Evolutionary conservation across 2,113 vertebrate genomes (phyloP), one percentile per base, ranked within the genome.

Genomic region (Nansenia antarctica): DNA sequence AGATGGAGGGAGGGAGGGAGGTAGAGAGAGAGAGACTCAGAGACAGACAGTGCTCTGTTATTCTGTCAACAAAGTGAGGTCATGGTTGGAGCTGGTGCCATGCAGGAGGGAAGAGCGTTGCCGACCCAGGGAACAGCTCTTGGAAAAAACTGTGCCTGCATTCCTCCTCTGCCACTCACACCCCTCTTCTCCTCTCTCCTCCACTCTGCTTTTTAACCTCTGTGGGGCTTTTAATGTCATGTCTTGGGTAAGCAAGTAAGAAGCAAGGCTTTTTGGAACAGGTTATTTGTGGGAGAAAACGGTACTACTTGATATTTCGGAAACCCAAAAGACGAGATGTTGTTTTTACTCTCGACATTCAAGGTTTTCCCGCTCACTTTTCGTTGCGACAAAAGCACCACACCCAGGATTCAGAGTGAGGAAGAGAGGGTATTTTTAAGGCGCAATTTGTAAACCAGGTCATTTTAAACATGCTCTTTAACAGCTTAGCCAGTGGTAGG

Each of bases 391-490:
- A 14, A 67, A 66, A 62, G 18, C 57, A 27, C 47, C 66, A 52
- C 35, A 45, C 65, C 68, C 53, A 32, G n/a, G n/a, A 24, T 63
- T 64, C 9, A 53, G 54, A 62, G 58, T 45, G 8, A 60, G 62
- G 7, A 57, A 62, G 58, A 37, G 8, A 60, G 62, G 7, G 3
- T 29, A 59, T 74, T 78, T 78, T 8, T n/a, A 53, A 73, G 45
- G 55, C 47, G 37, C 18, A 54, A 45, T 79, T 76, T 63, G 42
- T 24, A 15, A 26, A 39, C 32, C n/a, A 26, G 42, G 66, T 62
- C 53, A 67, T 85, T 85, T 82, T 78, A 5, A 72, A 11, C 58
- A 29, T 31, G 63, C 61, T n/a, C n/a, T 83, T 71, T 64, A 76
- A 80, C 69, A 27, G 49, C 70, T 76, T 67, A 65, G 57, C 35